Percentiles rank a stretch among this genome's conserved stretches.
phyloP scores from a whole-genome alignment of 2,888 invertebrate genomes.

The Rosalia funebris region DNA sequence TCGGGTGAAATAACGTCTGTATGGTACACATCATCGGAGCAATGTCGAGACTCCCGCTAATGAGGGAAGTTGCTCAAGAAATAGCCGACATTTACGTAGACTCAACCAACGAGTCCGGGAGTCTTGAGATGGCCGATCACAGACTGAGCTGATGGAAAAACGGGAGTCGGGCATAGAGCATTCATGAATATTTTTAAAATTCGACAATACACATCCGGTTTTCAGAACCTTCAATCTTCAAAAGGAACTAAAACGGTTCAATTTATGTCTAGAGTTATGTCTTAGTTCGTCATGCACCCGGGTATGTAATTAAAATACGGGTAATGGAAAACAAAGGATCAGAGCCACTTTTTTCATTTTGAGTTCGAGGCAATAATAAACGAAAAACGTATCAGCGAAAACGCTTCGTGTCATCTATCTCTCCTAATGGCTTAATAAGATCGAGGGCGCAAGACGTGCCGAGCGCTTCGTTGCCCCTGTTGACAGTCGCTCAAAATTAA shows the following conservation, averaged over 20 bases:
- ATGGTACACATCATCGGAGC: constrained; percentile 17
- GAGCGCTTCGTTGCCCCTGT: constrained; percentile 35
- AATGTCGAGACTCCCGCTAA: constrained; percentile 43
- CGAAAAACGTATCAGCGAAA: constrained; percentile 13
- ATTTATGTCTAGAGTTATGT: neutral
- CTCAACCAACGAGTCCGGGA: constrained; percentile 41
- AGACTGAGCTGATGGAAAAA: constrained; percentile 21
- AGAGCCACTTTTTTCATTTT: constrained; percentile 32
- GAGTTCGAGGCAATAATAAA: constrained; percentile 37
- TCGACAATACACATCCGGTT: constrained; percentile 33
- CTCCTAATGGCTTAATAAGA: constrained; percentile 58
- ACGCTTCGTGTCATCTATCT: constrained; percentile 61
- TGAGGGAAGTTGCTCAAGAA: constrained; percentile 59
- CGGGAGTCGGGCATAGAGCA: constrained; percentile 41
- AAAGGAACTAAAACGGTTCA: constrained; percentile 7
- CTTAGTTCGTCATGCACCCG: constrained; percentile 7
- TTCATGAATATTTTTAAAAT: constrained; percentile 48
- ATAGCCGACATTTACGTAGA: constrained; percentile 34
- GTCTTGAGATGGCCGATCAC: constrained; percentile 34
- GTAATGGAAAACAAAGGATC: constrained; percentile 5
- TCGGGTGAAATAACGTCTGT: neutral
- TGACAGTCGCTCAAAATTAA: constrained; percentile 46
- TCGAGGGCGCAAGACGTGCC: constrained; percentile 34
- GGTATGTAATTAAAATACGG: constrained; percentile 12
- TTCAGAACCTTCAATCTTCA: neutral